phyloP scores from a whole-genome alignment of 2,797 vertebrate species.

The Netta rufina region DNA sequence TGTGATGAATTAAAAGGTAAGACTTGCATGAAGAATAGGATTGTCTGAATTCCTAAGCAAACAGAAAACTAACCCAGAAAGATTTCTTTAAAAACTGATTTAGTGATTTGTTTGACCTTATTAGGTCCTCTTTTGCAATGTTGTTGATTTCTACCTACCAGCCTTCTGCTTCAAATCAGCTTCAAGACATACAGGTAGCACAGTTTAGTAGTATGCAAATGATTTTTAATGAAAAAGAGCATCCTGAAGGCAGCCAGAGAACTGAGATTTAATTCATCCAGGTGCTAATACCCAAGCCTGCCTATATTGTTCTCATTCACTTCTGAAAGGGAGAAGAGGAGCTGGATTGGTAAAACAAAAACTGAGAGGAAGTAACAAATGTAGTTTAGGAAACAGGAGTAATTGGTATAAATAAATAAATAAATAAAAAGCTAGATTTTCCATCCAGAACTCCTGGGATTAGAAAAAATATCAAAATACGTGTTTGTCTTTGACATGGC shows the following conservation, averaged over 20 bases:
- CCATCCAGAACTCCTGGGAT: background rate
- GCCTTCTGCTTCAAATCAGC: constrained; percentile 2
- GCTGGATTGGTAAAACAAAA: background rate
- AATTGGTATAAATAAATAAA: background rate
- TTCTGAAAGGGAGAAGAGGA: background rate
- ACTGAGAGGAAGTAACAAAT: constrained; percentile 9
- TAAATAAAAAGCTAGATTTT: background rate
- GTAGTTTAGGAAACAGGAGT: background rate
- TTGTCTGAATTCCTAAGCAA: constrained; percentile 60
- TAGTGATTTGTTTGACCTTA: constrained; percentile 62
- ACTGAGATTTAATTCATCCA: constrained; percentile 9
- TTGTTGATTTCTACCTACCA: constrained; percentile 34
- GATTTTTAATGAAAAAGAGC: constrained; percentile 19
- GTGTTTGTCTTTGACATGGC: background rate
- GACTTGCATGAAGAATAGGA: constrained; percentile 45
- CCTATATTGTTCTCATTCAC: background rate
- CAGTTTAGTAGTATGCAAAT: constrained; percentile 11
- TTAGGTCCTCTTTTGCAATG: constrained; percentile 31
- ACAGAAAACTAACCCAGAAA: constrained; percentile 48
- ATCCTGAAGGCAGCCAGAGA: constrained; percentile 11
- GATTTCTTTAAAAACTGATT: constrained; percentile 6
- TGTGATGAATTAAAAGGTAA: constrained; percentile 55
- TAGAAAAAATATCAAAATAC: background rate
- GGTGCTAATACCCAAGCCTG: background rate
- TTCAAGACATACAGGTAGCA: background rate